A percentile compares a stretch with the other conserved stretches of the same genome.
Conservation (phyloP, 2,113 vertebrate species). For the Rafetus swinhoei region DNA sequence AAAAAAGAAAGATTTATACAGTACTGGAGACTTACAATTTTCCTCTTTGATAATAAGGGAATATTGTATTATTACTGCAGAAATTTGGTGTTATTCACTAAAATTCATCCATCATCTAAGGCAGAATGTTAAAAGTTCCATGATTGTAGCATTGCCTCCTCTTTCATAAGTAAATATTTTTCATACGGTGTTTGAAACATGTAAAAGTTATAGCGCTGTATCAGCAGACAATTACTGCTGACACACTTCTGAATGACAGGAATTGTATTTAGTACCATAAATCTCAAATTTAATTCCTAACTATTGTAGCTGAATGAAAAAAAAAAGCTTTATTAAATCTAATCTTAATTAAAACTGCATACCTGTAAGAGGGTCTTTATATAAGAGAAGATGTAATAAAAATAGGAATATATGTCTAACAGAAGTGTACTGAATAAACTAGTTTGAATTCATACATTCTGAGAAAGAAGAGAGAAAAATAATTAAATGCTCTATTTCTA, state of each 20-base stretch:
- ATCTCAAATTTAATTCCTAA: conserved; percentile 4
- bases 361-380: not conserved
- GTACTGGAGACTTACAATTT: not conserved
- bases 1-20: not conserved
- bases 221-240: not conserved
- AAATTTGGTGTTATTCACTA: not conserved
- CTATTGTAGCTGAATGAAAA: not conserved
- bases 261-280: conserved; percentile 26
- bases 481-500: not conserved
- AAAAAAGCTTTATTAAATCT: not conserved
- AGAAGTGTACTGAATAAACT: not conserved
- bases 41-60: not conserved
- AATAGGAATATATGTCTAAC: not conserved
- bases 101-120: not conserved
- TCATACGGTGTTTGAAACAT: not conserved
- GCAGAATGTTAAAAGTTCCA: not conserved
- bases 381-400: not conserved
- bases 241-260: conserved; percentile 23
- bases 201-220: not conserved
- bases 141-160: not conserved
- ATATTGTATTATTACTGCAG: not conserved
- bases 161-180: not conserved
- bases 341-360: conserved; percentile 19
- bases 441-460: not conserved
- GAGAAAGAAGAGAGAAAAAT: not conserved